Evolutionary conservation across 2,113 vertebrate species (phyloP).

Genomic region (Poeciliopsis retropinna): DNA sequence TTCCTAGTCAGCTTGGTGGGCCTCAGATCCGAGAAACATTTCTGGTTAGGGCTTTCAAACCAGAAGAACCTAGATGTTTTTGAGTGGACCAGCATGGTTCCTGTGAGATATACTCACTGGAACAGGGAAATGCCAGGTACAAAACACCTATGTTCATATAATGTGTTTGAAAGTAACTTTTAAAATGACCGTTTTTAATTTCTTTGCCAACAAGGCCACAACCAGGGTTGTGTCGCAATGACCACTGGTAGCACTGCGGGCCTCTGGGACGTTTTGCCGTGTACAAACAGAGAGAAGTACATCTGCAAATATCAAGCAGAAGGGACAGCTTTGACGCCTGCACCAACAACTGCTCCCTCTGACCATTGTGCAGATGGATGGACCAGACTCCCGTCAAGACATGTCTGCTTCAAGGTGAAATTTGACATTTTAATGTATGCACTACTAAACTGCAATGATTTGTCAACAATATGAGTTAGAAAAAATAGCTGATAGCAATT

Average conservation of each 20-base stretch:
- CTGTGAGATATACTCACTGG: conserved; percentile 89
- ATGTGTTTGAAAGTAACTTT: fast-evolving
- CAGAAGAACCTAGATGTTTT: conserved; percentile 80
- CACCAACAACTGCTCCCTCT: conserved; percentile 60
- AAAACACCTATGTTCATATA: neutral
- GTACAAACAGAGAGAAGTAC: conserved; percentile 88
- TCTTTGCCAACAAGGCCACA: conserved; percentile 43
- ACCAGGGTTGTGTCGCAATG: conserved; percentile 91
- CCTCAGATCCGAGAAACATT: conserved; percentile 85
- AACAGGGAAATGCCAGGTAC: conserved; percentile 78
- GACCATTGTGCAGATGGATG: conserved; percentile 74
- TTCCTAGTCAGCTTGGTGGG: conserved; percentile 92
- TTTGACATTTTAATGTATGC: neutral
- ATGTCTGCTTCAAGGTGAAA: conserved; percentile 86
- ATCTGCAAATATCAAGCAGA: conserved; percentile 90
- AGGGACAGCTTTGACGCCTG: conserved; percentile 71
- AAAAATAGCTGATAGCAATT: neutral
- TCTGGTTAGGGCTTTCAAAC: conserved; percentile 94
- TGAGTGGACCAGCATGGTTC: conserved; percentile 81
- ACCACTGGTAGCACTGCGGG: conserved; percentile 88
- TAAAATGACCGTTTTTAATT: neutral
- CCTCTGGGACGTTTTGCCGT: conserved; percentile 92
- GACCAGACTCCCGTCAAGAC: conserved; percentile 62
- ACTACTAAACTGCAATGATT: neutral
- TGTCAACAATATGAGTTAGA: neutral